Base-by-base conservation (phyloP, 2,888 invertebrate species). In the Pilophorus perplexus region DNA sequence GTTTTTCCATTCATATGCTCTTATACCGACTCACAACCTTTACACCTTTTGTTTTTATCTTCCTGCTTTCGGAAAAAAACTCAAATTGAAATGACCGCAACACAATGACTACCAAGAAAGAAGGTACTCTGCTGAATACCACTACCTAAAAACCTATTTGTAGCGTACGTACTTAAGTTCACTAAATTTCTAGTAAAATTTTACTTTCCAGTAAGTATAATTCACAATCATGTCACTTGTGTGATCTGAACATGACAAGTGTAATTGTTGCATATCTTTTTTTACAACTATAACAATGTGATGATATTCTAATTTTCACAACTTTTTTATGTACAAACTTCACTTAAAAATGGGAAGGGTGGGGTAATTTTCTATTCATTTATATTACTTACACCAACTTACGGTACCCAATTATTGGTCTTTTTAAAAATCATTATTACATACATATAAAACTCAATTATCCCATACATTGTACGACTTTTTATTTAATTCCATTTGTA, bases 131-230 rank as follows among this genome's bases (percentile, higher is more conserved):
- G n/a, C n/a, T n/a, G n/a, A 42, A 42, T 18, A 42, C 8, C 38
- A 42, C 16, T 16, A 18, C n/a, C 42, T 42, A 42, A 42, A 42
- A 42, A 42, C 20, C 42, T 42, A 42, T 14, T 42, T 42, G 42
- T 5, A 42, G n/a, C 42, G 20, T 42, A 6, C 18, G 42, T 42
- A 42, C 42, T 18, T 28, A 52, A n/a, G 12, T 5, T 23, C 18
- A 3, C 28, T 23, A 50, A 14, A 6, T 28, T 18, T 52, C 52
- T 52, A 27, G 18, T 52, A 52, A 52, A 52, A 52, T 52, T n/a
- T 27, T 52, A 52, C 52, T 28, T 42, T 42, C 16, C 42, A 42
- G 16, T 12, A 8, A 20, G 42, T 42, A 42, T 12, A 38, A 14
- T 38, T n/a, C 42, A 42, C 20, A 16, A 42, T 16, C 42, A 12